A percentile compares a stretch with the other conserved stretches of the same genome.
phyloP scores from a whole-genome alignment of 2,113 vertebrate genomes.

The Eurystomus gularis region DNA sequence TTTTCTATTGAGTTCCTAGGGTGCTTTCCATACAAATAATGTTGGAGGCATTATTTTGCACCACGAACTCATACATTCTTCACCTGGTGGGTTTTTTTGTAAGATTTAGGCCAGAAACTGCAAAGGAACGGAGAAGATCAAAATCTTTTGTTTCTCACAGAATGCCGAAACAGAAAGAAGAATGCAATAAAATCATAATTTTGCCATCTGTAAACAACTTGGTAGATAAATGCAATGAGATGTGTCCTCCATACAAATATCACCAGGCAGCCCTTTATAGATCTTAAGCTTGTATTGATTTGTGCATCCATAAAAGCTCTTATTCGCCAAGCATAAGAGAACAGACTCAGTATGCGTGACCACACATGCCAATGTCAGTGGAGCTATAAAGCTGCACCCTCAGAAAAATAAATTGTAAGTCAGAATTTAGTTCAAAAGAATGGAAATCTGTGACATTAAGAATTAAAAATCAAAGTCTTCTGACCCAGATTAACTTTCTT shows the following conservation, averaged over 20 bases:
- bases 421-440: slow-evolving; percentile 64
- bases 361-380: slow-evolving; percentile 52
- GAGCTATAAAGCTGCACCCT: slow-evolving; percentile 44
- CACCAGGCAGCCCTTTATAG: slow-evolving; percentile 21
- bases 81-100: background rate
- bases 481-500: slow-evolving; percentile 57
- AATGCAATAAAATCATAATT: slow-evolving; percentile 8
- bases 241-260: background rate
- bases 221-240: slow-evolving; percentile 16
- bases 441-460: slow-evolving; percentile 56
- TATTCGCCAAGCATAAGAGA: slow-evolving; percentile 23
- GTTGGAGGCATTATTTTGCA: background rate
- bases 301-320: slow-evolving; percentile 59
- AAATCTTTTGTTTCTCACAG: background rate
- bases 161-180: background rate
- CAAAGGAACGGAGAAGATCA: background rate
- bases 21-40: background rate
- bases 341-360: slow-evolving; percentile 40
- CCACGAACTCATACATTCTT: background rate
- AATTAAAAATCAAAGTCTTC: slow-evolving; percentile 70
- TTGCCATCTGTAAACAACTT: slow-evolving; percentile 32
- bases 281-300: slow-evolving; percentile 60
- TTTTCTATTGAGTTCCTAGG: background rate
- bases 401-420: slow-evolving; percentile 60
- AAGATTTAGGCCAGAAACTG: background rate